Percentiles rank a stretch among this genome's conserved stretches.
Conservation (phyloP, 1,140 invertebrate genomes). For the Anoplophora glabripennis region DNA sequence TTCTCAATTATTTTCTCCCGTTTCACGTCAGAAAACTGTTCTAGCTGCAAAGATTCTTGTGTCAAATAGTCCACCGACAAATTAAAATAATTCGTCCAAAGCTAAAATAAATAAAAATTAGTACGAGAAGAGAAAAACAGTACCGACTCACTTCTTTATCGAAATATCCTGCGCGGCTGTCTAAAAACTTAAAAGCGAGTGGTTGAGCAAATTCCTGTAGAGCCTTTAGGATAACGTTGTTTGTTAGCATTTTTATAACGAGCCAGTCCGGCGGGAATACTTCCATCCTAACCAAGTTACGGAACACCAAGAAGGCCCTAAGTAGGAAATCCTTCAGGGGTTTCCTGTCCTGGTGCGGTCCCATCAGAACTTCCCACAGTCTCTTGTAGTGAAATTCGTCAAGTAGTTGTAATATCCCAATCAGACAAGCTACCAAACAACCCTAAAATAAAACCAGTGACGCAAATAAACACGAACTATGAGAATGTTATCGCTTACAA, state of each 20-base stretch:
- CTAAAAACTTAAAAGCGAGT: constrained; percentile 79
- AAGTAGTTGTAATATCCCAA: constrained; percentile 81
- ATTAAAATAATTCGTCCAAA: constrained; percentile 90
- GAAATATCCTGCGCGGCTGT: constrained; percentile 58
- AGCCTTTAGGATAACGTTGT: constrained; percentile 82
- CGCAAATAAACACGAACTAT: not conserved
- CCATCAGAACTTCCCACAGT: constrained; percentile 78
- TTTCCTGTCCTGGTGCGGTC: constrained; percentile 59
- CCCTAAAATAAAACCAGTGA: constrained; percentile 57
- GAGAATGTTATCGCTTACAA: constrained; percentile 51
- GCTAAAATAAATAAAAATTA: constrained; percentile 50
- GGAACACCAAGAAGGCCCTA: constrained; percentile 83
- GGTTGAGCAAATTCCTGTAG: constrained; percentile 86
- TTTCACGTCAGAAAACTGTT: constrained; percentile 79
- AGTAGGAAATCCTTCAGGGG: constrained; percentile 87
- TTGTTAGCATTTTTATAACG: constrained; percentile 87
- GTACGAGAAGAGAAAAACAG: not conserved
- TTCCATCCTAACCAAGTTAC: constrained; percentile 76
- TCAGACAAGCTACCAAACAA: constrained; percentile 78
- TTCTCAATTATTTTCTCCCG: constrained; percentile 74
- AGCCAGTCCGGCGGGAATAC: constrained; percentile 92
- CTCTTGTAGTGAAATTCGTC: constrained; percentile 83
- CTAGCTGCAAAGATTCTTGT: constrained; percentile 81
- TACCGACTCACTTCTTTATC: constrained; percentile 57
- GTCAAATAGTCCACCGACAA: constrained; percentile 85